These are phyloP conservation scores for Folsomia candida DNA, from an alignment of 2,888 invertebrate species.

Conservation along the genomic window DNA sequence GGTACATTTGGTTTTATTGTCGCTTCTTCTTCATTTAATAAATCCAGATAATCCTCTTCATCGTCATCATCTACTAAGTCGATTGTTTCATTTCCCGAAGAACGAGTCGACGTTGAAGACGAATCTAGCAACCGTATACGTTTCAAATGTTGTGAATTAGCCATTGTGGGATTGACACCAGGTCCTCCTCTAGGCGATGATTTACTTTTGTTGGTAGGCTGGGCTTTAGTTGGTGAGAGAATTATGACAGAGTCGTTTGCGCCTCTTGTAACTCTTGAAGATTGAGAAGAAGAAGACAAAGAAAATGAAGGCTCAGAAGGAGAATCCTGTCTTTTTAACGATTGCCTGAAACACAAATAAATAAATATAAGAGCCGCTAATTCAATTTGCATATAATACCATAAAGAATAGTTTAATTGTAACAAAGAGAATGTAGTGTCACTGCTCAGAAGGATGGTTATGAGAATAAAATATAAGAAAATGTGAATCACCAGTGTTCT, in stretches of 20 bases:
- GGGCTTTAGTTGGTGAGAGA: not conserved
- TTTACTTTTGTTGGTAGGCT: not conserved
- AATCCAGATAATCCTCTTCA: not conserved
- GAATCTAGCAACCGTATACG: not conserved
- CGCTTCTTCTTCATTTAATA: not conserved
- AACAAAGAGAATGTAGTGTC: no score
- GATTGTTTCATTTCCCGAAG: slow-evolving; percentile 2
- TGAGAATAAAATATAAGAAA: no score
- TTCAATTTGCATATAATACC: no score
- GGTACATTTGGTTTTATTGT: not conserved
- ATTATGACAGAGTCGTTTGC: not conserved
- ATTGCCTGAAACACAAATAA: no score
- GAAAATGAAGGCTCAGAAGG: no score
- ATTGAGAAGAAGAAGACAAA: not conserved
- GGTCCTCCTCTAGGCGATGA: not conserved
- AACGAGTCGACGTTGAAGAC: not conserved
- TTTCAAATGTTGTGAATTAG: not conserved
- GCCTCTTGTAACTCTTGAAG: not conserved
- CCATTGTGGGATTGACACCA: not conserved
- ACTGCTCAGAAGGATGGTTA: no score
- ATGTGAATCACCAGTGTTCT: not conserved
- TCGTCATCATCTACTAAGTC: slow-evolving; percentile 13
- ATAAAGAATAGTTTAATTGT: no score
- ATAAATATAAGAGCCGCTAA: no score
- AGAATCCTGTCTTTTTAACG: no score